Percentiles rank a stretch among this genome's conserved stretches.
Evolutionary conservation across 2,888 invertebrate genomes (phyloP).

Genomic region (Phanerotoma sp.): DNA sequence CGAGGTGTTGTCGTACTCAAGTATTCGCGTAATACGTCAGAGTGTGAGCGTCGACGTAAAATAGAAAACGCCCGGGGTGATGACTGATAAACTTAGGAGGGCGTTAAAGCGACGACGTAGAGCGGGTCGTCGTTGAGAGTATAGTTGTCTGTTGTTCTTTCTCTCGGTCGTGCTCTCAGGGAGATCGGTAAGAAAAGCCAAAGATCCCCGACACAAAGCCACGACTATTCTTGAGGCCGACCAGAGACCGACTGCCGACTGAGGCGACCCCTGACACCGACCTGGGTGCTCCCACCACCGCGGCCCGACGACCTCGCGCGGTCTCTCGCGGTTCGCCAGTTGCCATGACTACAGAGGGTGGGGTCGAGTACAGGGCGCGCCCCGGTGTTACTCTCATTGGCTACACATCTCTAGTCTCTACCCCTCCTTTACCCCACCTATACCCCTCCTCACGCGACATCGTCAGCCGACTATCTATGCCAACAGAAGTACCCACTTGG

Average conservation of each 20-base stretch:
- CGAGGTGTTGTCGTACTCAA: too few species aligned
- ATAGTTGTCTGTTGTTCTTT: neutral
- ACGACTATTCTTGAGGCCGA: constrained; percentile 55
- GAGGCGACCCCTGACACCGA: constrained; percentile 57
- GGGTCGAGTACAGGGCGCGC: constrained; percentile 55
- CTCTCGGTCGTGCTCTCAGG: neutral
- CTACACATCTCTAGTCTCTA: constrained; percentile 46
- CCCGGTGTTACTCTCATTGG: constrained; percentile 54
- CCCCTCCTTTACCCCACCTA: too few species aligned
- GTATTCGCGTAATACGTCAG: too few species aligned
- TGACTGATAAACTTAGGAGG: neutral
- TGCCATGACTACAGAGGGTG: constrained; percentile 56
- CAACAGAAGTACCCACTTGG: constrained; percentile 16
- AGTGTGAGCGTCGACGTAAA: too few species aligned
- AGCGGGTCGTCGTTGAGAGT: neutral
- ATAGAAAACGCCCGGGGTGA: too few species aligned
- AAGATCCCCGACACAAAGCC: constrained; percentile 41
- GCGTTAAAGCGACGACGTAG: too few species aligned
- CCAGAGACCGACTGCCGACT: constrained; percentile 56
- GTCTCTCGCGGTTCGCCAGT: constrained; percentile 51
- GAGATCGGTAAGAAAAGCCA: constrained; percentile 11
- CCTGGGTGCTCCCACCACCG: constrained; percentile 46
- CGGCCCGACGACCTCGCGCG: constrained; percentile 42
- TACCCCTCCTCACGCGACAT: constrained; percentile 21
- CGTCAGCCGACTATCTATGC: constrained; percentile 17